Percentiles rank a stretch among this genome's conserved stretches.
phyloP scores from a whole-genome alignment of 2,113 vertebrate species.

The Platanista minor region DNA sequence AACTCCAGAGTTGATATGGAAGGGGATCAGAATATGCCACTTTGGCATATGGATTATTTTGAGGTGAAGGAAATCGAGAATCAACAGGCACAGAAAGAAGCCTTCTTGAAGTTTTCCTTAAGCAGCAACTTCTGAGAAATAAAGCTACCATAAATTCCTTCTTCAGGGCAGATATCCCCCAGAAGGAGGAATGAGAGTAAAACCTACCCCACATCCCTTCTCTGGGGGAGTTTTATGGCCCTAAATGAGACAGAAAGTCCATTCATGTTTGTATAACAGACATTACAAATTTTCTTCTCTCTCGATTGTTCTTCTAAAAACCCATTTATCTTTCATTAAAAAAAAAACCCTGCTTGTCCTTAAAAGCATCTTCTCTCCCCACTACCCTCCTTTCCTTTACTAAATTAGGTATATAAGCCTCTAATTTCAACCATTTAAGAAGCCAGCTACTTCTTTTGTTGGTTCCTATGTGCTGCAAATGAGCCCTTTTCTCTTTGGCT shows the following conservation, averaged over 20 bases:
- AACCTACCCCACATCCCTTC: not conserved
- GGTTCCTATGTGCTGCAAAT: not conserved
- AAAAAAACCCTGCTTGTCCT: not conserved
- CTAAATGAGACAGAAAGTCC: not conserved
- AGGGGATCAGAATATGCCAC: not conserved
- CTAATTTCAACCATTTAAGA: not conserved
- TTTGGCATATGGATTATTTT: not conserved
- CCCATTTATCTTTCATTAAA: not conserved
- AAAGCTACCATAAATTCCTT: not conserved
- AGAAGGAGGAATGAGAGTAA: not conserved
- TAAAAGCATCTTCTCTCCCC: not conserved
- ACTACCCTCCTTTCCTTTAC: not conserved
- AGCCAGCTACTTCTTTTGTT: not conserved
- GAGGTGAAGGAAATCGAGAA: not conserved
- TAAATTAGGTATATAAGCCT: not conserved
- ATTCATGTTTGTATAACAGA: not conserved
- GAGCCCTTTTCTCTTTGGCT: not conserved
- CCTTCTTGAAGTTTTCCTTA: not conserved
- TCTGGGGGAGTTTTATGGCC: not conserved
- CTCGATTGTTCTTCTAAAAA: not conserved
- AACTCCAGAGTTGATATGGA: not conserved
- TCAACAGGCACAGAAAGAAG: not conserved
- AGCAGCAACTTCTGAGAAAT: not conserved
- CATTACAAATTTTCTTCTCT: not conserved
- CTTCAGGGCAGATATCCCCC: not conserved